Base-by-base conservation (phyloP, 2,888 invertebrate genomes). In the Nysson spinosus region DNA sequence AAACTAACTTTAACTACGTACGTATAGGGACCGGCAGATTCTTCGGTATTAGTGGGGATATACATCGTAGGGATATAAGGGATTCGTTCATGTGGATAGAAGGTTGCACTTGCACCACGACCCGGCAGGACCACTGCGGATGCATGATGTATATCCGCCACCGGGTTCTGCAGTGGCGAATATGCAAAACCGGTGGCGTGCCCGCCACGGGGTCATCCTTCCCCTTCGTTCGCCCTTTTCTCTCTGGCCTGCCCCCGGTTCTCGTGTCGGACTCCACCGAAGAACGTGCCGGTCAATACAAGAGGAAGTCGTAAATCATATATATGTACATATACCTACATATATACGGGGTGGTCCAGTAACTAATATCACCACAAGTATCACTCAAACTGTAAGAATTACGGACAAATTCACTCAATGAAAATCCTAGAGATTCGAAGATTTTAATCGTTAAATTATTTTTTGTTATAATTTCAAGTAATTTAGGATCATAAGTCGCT, bases 131-230 rank as follows among this genome's bases (percentile, higher is more conserved):
- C 51, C 70, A 65, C 74, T 67, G 58, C 47, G 56, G 76, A 69
- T 74, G 76, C 76, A 74, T 74, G 74, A 74, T 84, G 82, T 84
- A 85, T 85, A 85, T 83, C 81, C 83, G 81, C 81, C 81, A 71
- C 72, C 78, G 80, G 80, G 79, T 49, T 72, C 69, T 79, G 78
- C 79, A 82, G 83, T 83, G 84, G 84, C 79, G 84, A 78, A 82
- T 83, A 85, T 84, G 84, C 82, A 84, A 84, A 68, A 74, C 73
- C 76, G 66, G 70, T 65, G 69, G 69, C 62, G 54, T 55, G 65
- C 64, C 66, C 42, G 64, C 55, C n/a, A 55, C 69, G 72, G 75
- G 83, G 81, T 84, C 83, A 83, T 72, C 68, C 75, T 70, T 62
- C 50, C 67, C 69, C 70, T 46, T 61, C 64, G 67, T 51, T 39